A percentile compares a stretch with the other conserved stretches of the same genome.
Evolutionary conservation across 2,113 vertebrate species (phyloP).

Genomic region (Cyanocitta stelleri): DNA sequence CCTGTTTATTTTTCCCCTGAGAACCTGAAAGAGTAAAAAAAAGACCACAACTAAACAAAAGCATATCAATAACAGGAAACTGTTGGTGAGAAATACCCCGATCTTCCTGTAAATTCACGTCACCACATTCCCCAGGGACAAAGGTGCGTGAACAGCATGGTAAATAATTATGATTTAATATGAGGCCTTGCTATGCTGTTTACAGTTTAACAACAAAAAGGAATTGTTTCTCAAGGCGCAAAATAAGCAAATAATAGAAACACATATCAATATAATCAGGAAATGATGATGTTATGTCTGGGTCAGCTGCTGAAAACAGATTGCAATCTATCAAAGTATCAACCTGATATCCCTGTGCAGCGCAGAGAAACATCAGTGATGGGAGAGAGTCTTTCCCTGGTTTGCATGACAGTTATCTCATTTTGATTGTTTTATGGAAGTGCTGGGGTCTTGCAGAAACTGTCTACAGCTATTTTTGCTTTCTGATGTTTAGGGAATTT

Average conservation of each 20-base stretch:
- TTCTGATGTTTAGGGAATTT: not conserved
- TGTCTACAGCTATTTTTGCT: not conserved
- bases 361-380: not conserved
- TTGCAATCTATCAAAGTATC: slow-evolving; percentile 70
- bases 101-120: slow-evolving; percentile 96
- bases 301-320: slow-evolving; percentile 77
- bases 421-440: not conserved
- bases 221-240: slow-evolving; percentile 86
- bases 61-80: slow-evolving; percentile 98
- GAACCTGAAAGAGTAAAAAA: slow-evolving; percentile 81
- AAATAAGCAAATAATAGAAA: slow-evolving; percentile 83
- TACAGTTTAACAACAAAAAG: slow-evolving; percentile 82
- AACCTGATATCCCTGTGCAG: slow-evolving; percentile 29
- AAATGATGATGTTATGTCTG: slow-evolving; percentile 84
- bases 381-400: not conserved
- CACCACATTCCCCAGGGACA: slow-evolving; percentile 90
- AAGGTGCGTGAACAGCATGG: slow-evolving; percentile 88
- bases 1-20: slow-evolving; percentile 87
- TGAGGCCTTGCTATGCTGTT: slow-evolving; percentile 85
- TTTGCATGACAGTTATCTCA: not conserved
- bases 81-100: slow-evolving; percentile 98
- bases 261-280: slow-evolving; percentile 82
- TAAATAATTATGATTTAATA: slow-evolving; percentile 96
- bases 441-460: not conserved
- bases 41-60: slow-evolving; percentile 94